A percentile compares a stretch with the other conserved stretches of the same genome.
These are phyloP conservation scores for Ricordea florida DNA, from an alignment of 92 coral and sea anemone species.

Conservation along the genomic window DNA sequence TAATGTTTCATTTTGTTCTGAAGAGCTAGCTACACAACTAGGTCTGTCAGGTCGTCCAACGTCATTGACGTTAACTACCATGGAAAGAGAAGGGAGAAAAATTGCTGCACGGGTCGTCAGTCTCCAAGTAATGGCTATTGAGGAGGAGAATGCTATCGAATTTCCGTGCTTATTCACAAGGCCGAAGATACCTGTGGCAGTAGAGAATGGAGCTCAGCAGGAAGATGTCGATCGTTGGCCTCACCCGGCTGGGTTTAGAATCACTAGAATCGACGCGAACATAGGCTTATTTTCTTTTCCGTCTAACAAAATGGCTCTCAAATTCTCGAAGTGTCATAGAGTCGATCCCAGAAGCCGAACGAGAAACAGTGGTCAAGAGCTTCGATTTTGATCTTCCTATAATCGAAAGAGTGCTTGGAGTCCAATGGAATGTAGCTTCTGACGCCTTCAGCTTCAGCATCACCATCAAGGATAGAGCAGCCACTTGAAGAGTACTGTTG, in stretches of 20 bases:
- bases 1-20: conserved; percentile 45
- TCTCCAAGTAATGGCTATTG: conserved; percentile 37
- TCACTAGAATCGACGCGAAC: conserved; percentile 15
- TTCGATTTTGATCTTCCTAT: not conserved
- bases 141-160: conserved; percentile 20
- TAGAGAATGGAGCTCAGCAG: conserved; percentile 15
- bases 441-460: conserved; percentile 15
- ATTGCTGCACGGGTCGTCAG: conserved; percentile 29
- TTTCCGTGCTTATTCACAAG: conserved; percentile 39
- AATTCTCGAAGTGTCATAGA: conserved; percentile 42
- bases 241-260: conserved; percentile 22
- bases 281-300: conserved; percentile 52
- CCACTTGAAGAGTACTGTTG: conserved; percentile 33
- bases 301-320: conserved; percentile 44
- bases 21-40: conserved; percentile 34
- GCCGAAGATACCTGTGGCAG: conserved; percentile 37
- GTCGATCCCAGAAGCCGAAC: not conserved
- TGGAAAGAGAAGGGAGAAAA: conserved; percentile 33
- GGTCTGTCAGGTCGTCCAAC: conserved; percentile 5
- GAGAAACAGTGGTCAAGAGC: conserved; percentile 42
- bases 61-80: conserved; percentile 31
- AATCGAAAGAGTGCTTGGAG: conserved; percentile 45
- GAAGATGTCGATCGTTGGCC: conserved; percentile 52
- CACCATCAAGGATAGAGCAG: conserved; percentile 9
- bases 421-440: conserved; percentile 22